Evolutionary conservation across 2,888 invertebrate species (phyloP).

Genomic region (Dynastes grantii): DNA sequence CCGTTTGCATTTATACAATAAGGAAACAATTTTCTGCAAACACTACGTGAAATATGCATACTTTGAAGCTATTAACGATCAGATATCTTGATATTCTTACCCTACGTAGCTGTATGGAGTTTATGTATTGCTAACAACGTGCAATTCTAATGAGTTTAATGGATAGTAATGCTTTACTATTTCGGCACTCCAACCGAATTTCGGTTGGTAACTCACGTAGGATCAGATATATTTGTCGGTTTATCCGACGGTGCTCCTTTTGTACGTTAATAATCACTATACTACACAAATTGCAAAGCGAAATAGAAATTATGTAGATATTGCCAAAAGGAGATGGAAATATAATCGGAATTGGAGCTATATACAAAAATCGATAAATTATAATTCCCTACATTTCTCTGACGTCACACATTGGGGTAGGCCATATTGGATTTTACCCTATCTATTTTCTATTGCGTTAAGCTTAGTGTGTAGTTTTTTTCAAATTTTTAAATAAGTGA

Average conservation of each 20-base stretch:
- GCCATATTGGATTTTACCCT: too few relatives aligned
- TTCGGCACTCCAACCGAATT: neutral
- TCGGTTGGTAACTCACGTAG: neutral
- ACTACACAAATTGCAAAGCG: too few relatives aligned
- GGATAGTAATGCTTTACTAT: slow-evolving; percentile 13
- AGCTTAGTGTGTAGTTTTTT: too few relatives aligned
- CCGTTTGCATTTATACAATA: neutral
- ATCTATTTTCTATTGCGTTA: too few relatives aligned
- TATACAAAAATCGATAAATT: too few relatives aligned
- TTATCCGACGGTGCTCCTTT: neutral
- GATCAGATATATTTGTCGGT: neutral
- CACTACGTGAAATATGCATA: slow-evolving; percentile 9
- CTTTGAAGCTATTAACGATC: neutral
- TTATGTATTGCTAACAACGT: slow-evolving; percentile 18
- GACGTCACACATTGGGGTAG: too few relatives aligned
- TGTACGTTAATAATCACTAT: neutral
- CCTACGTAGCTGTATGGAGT: neutral
- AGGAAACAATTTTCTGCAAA: slow-evolving; percentile 18
- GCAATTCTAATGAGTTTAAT: neutral
- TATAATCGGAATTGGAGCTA: too few relatives aligned
- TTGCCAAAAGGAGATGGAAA: too few relatives aligned
- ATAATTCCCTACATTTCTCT: too few relatives aligned
- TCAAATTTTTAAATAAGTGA: too few relatives aligned
- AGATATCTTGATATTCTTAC: slow-evolving; percentile 12
- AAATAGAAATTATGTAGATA: too few relatives aligned